Base-by-base conservation (phyloP, 2,113 vertebrate species). In the Phocoena sinus region DNA sequence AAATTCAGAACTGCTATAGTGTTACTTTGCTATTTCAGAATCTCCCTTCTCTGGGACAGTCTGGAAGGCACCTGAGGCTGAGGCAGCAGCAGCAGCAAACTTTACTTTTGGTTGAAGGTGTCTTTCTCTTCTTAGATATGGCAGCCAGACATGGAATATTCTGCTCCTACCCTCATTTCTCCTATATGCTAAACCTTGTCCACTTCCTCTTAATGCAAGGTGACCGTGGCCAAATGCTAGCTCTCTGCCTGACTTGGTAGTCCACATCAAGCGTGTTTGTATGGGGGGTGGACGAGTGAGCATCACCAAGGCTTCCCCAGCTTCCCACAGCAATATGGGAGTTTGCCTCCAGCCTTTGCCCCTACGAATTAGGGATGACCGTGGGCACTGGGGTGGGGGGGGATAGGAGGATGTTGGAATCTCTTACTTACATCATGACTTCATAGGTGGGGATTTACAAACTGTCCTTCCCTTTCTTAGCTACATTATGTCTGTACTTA, bases 21-120 rank as follows among this genome's bases (percentile, higher is more conserved):
- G 28, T 70, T 77, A 47, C 15, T 50, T 84, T 80, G 70, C 21
- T 70, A 47, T 88, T 83, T 89, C 28, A 63, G 6, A 83, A 89
- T 91, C 41, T 83, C 33, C 60, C 9, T 84, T 84, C 18, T 67
- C 58, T 60, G n/a, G 36, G 12, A 84, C 28, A 73, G 6, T 21
- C 8, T 84, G 12, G 63, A 28, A 18, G 47, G 18, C 33, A 28
- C 18, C 5, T 44, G 31, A 85, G 17, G 7, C 38, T 21, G 60
- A 91, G 31, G 26, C 67, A 82, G 8, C 12, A 44, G 7, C 11
- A 28, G 65, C 38, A 81, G 44, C 26, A 76, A 94, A 38, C 7
- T 50, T 89, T 60, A 53, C 60, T 89, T 92, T 58, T 60, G 71
- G 7, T 25, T 67, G 17, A 50, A 1, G 38, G 3, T 6, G 6